phyloP scores from a whole-genome alignment of 2,888 invertebrate species.

The Cacoxenus indagator region DNA sequence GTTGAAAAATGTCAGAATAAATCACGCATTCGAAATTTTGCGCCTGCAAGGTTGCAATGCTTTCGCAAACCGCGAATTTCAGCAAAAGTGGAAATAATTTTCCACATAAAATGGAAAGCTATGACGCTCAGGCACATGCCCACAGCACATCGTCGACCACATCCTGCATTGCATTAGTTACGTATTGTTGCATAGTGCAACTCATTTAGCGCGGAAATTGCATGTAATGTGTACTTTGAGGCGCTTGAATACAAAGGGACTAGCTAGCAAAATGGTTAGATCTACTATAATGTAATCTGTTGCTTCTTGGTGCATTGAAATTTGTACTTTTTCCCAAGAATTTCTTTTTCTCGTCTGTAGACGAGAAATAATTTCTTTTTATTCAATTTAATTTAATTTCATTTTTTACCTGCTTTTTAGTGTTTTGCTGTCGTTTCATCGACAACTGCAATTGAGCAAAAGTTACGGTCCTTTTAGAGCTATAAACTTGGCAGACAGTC shows the following conservation, averaged over 20 bases:
- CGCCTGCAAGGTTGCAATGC: constrained; percentile 35
- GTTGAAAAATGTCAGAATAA: constrained; percentile 41
- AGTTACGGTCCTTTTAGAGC: not conserved
- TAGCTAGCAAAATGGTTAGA: too few relatives aligned
- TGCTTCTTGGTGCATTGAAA: too few relatives aligned
- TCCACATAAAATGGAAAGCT: not conserved
- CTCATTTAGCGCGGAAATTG: not conserved
- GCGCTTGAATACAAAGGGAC: not conserved
- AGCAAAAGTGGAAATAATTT: not conserved
- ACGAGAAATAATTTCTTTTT: too few relatives aligned
- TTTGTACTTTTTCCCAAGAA: too few relatives aligned
- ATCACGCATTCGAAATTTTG: constrained; percentile 43
- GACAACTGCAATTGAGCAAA: too few relatives aligned
- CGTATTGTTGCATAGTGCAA: not conserved
- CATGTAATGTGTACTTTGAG: not conserved
- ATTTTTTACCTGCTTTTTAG: too few relatives aligned
- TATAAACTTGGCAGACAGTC: not conserved
- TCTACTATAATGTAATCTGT: too few relatives aligned
- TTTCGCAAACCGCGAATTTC: too few relatives aligned
- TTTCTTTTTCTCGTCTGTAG: too few relatives aligned
- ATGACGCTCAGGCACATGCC: not conserved
- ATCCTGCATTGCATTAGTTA: not conserved
- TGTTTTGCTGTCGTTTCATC: too few relatives aligned
- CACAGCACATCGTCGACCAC: too few relatives aligned
- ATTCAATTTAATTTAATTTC: too few relatives aligned